Evolutionary conservation across 2,113 vertebrate species (phyloP).

Genomic region (Epinephelus moara): DNA sequence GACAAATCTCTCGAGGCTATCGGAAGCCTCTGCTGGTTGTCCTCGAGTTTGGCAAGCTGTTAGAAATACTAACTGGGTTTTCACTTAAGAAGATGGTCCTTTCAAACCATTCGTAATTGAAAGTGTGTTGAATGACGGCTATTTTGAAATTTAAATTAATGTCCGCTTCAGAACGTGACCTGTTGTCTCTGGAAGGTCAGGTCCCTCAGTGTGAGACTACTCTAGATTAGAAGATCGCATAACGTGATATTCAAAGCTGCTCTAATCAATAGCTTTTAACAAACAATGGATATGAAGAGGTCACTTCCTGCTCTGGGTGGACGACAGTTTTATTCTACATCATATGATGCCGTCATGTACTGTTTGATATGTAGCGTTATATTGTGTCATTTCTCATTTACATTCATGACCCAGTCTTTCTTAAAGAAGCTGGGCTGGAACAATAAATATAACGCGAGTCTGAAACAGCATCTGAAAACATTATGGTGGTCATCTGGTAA

Average conservation of each 20-base stretch:
- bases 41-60: slow-evolving; percentile 21
- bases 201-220: neutral
- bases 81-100: neutral
- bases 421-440: too few species aligned
- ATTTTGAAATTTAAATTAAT: too few species aligned
- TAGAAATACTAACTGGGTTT: neutral
- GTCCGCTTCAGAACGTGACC: neutral
- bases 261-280: neutral
- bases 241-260: neutral
- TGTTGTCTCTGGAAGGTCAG: neutral
- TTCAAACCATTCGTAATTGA: neutral
- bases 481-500: too few species aligned
- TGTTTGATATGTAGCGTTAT: neutral
- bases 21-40: neutral
- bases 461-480: too few species aligned
- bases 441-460: too few species aligned
- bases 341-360: neutral
- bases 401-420: neutral
- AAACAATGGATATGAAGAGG: neutral
- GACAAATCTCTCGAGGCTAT: slow-evolving; percentile 31
- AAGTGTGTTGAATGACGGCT: too few species aligned
- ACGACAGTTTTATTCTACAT: neutral
- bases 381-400: neutral
- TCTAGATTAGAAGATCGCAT: neutral
- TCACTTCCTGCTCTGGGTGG: neutral